Percentiles rank a stretch among this genome's conserved stretches.
Evolutionary conservation across 1,140 invertebrate genomes (phyloP).

Genomic region (Trachelipus rathkii): DNA sequence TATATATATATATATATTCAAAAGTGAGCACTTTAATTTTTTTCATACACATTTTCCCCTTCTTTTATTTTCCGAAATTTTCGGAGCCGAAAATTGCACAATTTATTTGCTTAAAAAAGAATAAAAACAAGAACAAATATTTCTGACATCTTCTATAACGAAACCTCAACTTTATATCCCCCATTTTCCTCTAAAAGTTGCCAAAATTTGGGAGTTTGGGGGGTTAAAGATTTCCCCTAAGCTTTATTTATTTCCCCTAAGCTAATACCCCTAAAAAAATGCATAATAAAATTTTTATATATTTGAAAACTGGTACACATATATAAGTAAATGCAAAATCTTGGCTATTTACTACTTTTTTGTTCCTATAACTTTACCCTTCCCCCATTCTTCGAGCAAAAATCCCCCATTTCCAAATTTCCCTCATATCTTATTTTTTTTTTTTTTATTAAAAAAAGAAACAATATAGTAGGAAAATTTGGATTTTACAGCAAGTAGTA

Average conservation of each 20-base stretch:
- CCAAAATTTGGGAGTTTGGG: not conserved
- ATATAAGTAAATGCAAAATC: not conserved
- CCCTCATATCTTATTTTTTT: not conserved
- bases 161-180: conserved; percentile 8
- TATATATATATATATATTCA: not conserved
- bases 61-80: not conserved
- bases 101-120: not conserved
- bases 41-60: not conserved
- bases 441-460: conserved; percentile 4
- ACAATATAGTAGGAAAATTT: conserved; percentile 14
- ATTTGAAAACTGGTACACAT: not conserved
- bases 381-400: too few relatives aligned
- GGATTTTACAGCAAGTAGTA: conserved; percentile 11
- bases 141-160: not conserved
- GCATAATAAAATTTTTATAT: conserved; percentile 2
- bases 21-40: not conserved
- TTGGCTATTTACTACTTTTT: not conserved
- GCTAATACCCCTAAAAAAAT: not conserved
- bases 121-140: not conserved
- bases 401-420: not conserved
- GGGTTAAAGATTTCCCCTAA: not conserved
- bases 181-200: not conserved
- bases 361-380: too few relatives aligned
- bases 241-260: not conserved
- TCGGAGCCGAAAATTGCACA: not conserved